A percentile compares a stretch with the other conserved stretches of the same genome.
Evolutionary conservation across 2,113 vertebrate species (phyloP).

Genomic region (cat (Felis catus)): F.catus_Fca126_mat1.0 CM031421.1:43143001-43143500

Average conservation of each 20-base stretch:
- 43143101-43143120: too few species aligned
- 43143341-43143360: neutral
- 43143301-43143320: neutral
- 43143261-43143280: neutral
- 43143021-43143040: neutral
- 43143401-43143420: neutral
- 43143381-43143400: neutral
- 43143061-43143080: neutral
- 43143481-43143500: neutral
- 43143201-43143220: neutral
- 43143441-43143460: neutral
- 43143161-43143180: neutral
- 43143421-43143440: neutral
- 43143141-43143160: neutral
- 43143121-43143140: neutral
- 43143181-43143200: neutral
- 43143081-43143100: neutral
- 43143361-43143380: neutral
- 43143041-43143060: neutral
- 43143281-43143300: neutral
- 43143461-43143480: neutral
- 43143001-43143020: neutral
- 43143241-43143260: neutral
- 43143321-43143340: neutral
- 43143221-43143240: neutral